phyloP scores from a whole-genome alignment of 1,140 invertebrate species.

The Drosophila teissieri region DNA sequence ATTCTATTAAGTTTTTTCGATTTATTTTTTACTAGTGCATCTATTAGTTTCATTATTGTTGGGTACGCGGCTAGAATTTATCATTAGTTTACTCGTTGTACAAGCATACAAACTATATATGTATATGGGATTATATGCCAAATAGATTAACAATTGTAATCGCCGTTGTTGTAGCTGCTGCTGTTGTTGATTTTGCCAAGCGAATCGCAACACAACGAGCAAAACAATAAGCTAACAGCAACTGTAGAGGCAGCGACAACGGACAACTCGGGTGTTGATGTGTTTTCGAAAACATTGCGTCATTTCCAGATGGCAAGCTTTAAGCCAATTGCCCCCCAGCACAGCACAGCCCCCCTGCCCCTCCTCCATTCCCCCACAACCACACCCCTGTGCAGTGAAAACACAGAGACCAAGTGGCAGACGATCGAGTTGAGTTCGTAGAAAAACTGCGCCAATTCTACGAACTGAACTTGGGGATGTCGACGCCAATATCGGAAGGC shows the following conservation, averaged over 20 bases:
- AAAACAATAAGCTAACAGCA: slow-evolving; percentile 63
- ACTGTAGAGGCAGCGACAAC: slow-evolving; percentile 26
- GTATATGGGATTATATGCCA: slow-evolving; percentile 31
- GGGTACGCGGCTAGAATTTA: slow-evolving; percentile 66
- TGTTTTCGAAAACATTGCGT: slow-evolving; percentile 69
- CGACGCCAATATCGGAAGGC: slow-evolving; percentile 39
- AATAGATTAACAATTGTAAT: slow-evolving; percentile 54
- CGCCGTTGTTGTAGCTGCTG: slow-evolving; percentile 49
- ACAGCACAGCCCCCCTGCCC: neutral
- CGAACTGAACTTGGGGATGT: slow-evolving; percentile 55
- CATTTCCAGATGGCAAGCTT: slow-evolving; percentile 57
- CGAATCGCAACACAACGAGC: slow-evolving; percentile 69
- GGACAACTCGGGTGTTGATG: slow-evolving; percentile 53
- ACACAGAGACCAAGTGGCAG: slow-evolving; percentile 26
- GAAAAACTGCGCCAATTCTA: slow-evolving; percentile 69
- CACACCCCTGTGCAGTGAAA: slow-evolving; percentile 1
- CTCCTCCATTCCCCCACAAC: neutral
- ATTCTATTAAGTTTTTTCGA: no score
- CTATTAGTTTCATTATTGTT: slow-evolving; percentile 25
- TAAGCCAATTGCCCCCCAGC: slow-evolving; percentile 2
- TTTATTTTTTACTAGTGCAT: slow-evolving; percentile 6
- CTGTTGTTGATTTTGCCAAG: slow-evolving; percentile 62
- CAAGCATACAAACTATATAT: slow-evolving; percentile 24
- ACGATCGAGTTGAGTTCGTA: slow-evolving; percentile 65
- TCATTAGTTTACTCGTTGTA: slow-evolving; percentile 66